A percentile compares a stretch with the other conserved stretches of the same genome.
These are phyloP conservation scores for Melanotaenia nigrans DNA, from an alignment of 2,797 vertebrate genomes.

Conservation along the genomic window DNA sequence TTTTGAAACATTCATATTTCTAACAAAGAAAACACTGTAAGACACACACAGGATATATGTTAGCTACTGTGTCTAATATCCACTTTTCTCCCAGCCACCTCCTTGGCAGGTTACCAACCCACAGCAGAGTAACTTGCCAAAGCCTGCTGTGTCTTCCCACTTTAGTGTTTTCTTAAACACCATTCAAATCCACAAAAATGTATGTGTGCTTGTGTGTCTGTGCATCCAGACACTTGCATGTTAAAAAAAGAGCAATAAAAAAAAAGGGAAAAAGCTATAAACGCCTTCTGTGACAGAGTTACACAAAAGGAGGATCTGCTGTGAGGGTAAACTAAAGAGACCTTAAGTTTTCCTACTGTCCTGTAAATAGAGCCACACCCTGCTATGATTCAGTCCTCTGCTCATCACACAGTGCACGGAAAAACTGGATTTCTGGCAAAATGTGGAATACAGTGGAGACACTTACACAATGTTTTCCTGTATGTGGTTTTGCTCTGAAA, in stretches of 20 bases:
- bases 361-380: conserved; percentile 55
- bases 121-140: conserved; percentile 37
- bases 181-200: conserved; percentile 28
- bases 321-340: conserved; percentile 10
- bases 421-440: conserved; percentile 31
- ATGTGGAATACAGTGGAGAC: conserved; percentile 14
- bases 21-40: conserved; percentile 52
- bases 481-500: conserved; percentile 14
- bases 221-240: conserved; percentile 3
- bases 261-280: not conserved
- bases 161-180: conserved; percentile 29
- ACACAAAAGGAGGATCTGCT: conserved; percentile 22
- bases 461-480: conserved; percentile 4
- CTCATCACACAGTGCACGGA: conserved; percentile 16
- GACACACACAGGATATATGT: conserved; percentile 48
- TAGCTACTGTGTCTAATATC: conserved; percentile 41
- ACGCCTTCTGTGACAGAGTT: conserved; percentile 1
- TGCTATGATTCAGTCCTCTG: conserved; percentile 55
- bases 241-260: conserved; percentile 5
- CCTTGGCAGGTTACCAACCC: conserved; percentile 54
- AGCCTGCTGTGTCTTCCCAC: conserved; percentile 37
- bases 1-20: conserved; percentile 59
- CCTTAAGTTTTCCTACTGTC: conserved; percentile 15
- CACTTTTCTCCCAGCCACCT: conserved; percentile 33
- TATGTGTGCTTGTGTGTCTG: conserved; percentile 18